Evolutionary conservation across 2,888 invertebrate genomes (phyloP), one percentile per base, ranked within the genome.

Genomic region (Halocaridina rubra): DNA sequence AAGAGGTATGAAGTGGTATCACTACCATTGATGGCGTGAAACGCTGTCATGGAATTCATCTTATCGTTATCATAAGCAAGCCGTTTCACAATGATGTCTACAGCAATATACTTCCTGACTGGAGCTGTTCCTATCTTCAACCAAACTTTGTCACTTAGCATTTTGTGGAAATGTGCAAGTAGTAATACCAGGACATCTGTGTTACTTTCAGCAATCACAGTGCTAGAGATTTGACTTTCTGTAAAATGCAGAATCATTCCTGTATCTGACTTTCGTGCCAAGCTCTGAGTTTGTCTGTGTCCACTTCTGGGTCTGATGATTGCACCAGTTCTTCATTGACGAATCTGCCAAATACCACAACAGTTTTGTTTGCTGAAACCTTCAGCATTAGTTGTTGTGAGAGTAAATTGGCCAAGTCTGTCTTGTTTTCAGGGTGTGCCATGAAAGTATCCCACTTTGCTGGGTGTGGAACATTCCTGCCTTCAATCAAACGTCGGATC

Each of bases 161-260:
- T 77, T 61, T 77, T 77, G n/a, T 22, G 29, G n/a, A 77, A 77
- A 77, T n/a, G 64, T 30, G 3, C 53, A 30, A 33, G 39, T 22
- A 77, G 32, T 27, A 77, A n/a, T 59, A 77, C 64, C 64, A 77
- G 33, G 0, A 64, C 33, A 77, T 77, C 64, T 30, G 61, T 77
- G 77, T 64, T 64, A 77, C 61, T 22, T 30, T 32, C 77, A 61
- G 32, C 61, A 32, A 77, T 53, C 53, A 53, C 8, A 53, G 19
- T 53, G 19, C 8, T 53, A 53, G 53, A 53, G 53, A 7, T 2
- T 53, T 53, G 3, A 53, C 3, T 53, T 53, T 53, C n/a, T n/a
- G n/a, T n/a, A n/a, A n/a, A n/a, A n/a, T n/a, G n/a, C 53, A 53
- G 53, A 53, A 53, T 53, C 3, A 53, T 53, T 4, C 8, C 2